These are phyloP conservation scores for Cheilosia impressa DNA, from an alignment of 2,888 invertebrate species.

Conservation along the genomic window DNA sequence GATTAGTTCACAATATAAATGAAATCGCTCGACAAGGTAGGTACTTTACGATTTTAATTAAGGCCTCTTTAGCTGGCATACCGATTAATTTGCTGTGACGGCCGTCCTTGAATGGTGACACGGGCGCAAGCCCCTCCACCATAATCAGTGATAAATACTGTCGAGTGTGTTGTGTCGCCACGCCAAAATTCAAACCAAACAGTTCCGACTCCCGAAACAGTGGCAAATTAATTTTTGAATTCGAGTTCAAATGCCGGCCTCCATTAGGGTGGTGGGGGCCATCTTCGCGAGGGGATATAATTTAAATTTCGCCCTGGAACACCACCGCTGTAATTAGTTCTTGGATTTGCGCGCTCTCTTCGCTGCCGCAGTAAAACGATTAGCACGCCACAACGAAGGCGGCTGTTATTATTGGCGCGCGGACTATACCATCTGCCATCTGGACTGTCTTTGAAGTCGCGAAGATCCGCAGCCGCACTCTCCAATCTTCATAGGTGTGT, in stretches of 20 bases:
- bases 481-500: too few relatives aligned
- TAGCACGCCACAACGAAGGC: conserved; percentile 38
- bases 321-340: conserved; percentile 51
- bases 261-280: conserved; percentile 6
- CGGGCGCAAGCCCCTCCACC: background rate
- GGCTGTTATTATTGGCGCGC: conserved; percentile 5
- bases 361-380: conserved; percentile 45
- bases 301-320: conserved; percentile 33
- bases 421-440: background rate
- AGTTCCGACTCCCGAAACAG: background rate
- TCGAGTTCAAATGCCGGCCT: conserved; percentile 12
- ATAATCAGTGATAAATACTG: background rate
- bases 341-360: conserved; percentile 34
- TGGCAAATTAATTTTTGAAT: conserved; percentile 18
- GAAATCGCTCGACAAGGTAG: too few relatives aligned
- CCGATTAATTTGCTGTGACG: background rate
- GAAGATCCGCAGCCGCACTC: conserved; percentile 4
- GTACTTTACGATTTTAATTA: too few relatives aligned
- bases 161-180: background rate
- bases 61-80: too few relatives aligned
- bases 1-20: too few relatives aligned
- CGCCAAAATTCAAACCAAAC: background rate
- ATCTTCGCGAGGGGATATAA: conserved; percentile 16
- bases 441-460: conserved; percentile 26
- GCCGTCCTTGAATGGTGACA: background rate